Base-by-base conservation (phyloP, 2,888 invertebrate genomes). In the Pseudoips prasinana region DNA sequence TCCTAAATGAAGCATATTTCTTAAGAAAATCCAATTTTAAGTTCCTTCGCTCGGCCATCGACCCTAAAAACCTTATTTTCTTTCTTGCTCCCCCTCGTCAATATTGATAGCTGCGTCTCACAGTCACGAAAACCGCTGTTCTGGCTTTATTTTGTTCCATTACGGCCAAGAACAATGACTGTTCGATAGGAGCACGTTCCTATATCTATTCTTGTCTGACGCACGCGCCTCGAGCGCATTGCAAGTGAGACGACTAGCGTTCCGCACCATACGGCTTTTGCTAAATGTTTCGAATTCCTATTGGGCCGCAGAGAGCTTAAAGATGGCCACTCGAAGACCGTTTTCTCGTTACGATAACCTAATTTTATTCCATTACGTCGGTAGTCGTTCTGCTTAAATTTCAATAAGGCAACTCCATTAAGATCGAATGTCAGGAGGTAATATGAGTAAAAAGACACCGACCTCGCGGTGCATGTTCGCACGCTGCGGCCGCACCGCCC, bases 61-160 rank as follows among this genome's bases (percentile, higher is more conserved):
- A 88, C 88, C 88, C 81, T 86, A 80, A 73, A 81, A 83, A 79
- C 74, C 78, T 80, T 75, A 74, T 72, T 62, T 55, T 66, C 57
- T 47, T 42, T 86, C 85, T 69, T 72, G 29, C 60, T 86, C 72
- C 41, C 66, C 58, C 81, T 40, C 63, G 39, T 54, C 38, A 37
- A 58, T 48, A 52, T 61, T 37, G 33, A 67, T 80, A 73, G 59
- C 65, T 78, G 65, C 51, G 68, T 86, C 82, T 85, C 87, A 55
- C 71, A 78, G 82, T 86, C 87, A 87, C 87, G 88, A 87, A 82
- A 82, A 84, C 86, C 84, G 83, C 86, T 85, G 84, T 74, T 81
- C 83, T 80, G 83, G 79, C 85, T 87, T 85, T 85, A 86, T 85
- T 87, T 85, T 85, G 83, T 82, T 83, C 85, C 84, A 87, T 85